Evolutionary conservation across 2,797 vertebrate species (phyloP).

Genomic region (Anas flavirostris): DNA sequence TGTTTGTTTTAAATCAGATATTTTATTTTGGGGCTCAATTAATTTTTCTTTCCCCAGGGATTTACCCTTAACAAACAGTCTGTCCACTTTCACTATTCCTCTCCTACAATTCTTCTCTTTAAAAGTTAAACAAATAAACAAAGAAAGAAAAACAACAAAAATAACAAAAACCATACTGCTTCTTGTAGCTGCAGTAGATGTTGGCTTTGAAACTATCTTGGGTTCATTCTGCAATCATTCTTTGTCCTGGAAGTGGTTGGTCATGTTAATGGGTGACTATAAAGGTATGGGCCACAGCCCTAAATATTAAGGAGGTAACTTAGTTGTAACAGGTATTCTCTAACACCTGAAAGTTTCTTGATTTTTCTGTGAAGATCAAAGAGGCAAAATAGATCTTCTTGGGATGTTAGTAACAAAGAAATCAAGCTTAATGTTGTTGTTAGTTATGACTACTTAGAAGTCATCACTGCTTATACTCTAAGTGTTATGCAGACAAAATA

Average conservation of each 20-base stretch:
- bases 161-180: neutral
- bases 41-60: neutral
- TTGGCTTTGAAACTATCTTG: neutral
- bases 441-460: neutral
- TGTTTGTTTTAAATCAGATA: neutral
- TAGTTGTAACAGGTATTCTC: neutral
- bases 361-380: neutral
- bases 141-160: too few relatives aligned
- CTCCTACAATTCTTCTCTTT: too few relatives aligned
- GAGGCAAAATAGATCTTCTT: neutral
- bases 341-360: neutral
- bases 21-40: neutral
- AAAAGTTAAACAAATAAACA: too few relatives aligned
- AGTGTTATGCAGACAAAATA: neutral
- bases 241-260: neutral
- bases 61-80: too few relatives aligned
- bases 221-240: neutral
- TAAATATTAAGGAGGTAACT: neutral
- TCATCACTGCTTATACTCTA: neutral
- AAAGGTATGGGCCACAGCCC: neutral
- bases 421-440: neutral
- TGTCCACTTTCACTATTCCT: too few relatives aligned
- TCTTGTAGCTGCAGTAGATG: neutral
- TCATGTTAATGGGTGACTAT: neutral
- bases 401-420: neutral